These are phyloP conservation scores for Anthophora plumipes DNA, from an alignment of 2,888 invertebrate genomes.

Conservation along the genomic window DNA sequence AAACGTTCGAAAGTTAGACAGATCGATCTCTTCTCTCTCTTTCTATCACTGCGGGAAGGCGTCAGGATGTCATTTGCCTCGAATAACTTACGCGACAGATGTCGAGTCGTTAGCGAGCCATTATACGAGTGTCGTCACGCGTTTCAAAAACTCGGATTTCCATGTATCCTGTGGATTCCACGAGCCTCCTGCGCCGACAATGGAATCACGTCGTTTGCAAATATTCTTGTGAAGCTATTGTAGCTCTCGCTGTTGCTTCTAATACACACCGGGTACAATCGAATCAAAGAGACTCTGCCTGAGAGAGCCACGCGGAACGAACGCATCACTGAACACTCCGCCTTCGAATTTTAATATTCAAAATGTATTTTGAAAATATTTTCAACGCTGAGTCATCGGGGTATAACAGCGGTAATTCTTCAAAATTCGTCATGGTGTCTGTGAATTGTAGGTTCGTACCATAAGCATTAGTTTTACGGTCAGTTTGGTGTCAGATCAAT, in stretches of 20 bases:
- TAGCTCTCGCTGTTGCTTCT: slow-evolving; percentile 26
- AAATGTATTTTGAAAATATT: slow-evolving; percentile 71
- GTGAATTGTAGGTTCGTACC: neutral
- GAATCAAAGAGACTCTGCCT: slow-evolving; percentile 40
- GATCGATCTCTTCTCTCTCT: slow-evolving; percentile 18
- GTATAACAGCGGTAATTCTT: slow-evolving; percentile 1
- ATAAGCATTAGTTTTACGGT: neutral
- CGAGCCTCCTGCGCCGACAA: slow-evolving; percentile 56
- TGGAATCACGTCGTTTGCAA: slow-evolving; percentile 66
- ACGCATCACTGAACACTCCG: slow-evolving; percentile 17
- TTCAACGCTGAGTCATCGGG: slow-evolving; percentile 44
- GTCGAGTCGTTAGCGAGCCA: slow-evolving; percentile 75
- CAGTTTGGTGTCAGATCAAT: neutral
- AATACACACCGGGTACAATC: slow-evolving; percentile 41
- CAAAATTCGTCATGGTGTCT: neutral
- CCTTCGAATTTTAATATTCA: slow-evolving; percentile 47
- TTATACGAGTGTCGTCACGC: slow-evolving; percentile 79
- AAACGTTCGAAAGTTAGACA: slow-evolving; percentile 25
- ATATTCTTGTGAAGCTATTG: slow-evolving; percentile 60
- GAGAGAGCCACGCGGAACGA: slow-evolving; percentile 52
- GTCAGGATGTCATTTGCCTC: slow-evolving; percentile 55
- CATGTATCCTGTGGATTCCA: slow-evolving; percentile 60
- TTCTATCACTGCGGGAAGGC: slow-evolving; percentile 44
- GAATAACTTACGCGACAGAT: slow-evolving; percentile 64
- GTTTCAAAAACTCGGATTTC: slow-evolving; percentile 72